Base-by-base conservation (phyloP, 2,113 vertebrate genomes). In the Ancistrus triradiatus region DNA sequence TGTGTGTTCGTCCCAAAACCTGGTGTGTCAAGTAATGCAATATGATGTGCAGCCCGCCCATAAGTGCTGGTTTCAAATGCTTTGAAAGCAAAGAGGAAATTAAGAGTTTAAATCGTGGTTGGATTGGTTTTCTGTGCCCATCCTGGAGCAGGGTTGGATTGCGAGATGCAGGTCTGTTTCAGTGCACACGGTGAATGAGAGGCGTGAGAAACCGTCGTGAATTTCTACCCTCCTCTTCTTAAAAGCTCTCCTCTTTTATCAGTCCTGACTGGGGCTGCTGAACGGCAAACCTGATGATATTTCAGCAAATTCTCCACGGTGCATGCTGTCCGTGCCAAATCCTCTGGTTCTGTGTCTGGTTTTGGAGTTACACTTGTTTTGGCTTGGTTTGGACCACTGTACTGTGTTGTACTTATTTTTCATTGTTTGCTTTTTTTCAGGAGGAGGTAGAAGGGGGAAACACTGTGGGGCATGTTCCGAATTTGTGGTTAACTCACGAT, bases 391-490 rank as follows among this genome's bases (percentile, higher is more conserved):
- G 38, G 18, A 44, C 14, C 28, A 1, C 49, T 51, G 7, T 21
- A 33, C 19, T 46, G 22, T 43, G 14, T 38, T 57, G 19, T 46
- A 24, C 63, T 43, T 37, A 48, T 40, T 47, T 38, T 14, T n/a
- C n/a, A n/a, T n/a, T n/a, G n/a, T n/a, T n/a, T n/a, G n/a, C n/a
- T n/a, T n/a, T n/a, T n/a, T n/a, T n/a, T n/a, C n/a, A n/a, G n/a
- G n/a, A n/a, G n/a, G n/a, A n/a, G n/a, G n/a, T n/a, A n/a, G n/a
- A n/a, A n/a, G n/a, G n/a, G n/a, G n/a, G 27, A 68, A 70, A 62
- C 19, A 65, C 63, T 71, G 44, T 70, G 62, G 71, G 77, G 61
- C 53, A 33, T 76, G 69, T 68, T 81, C 82, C 70, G 73, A 78
- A 70, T 74, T 51, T 74, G 70, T 44, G 82, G 74, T 84, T 58